Base-by-base conservation (phyloP, 2,888 invertebrate genomes). In the Cephus runcator region DNA sequence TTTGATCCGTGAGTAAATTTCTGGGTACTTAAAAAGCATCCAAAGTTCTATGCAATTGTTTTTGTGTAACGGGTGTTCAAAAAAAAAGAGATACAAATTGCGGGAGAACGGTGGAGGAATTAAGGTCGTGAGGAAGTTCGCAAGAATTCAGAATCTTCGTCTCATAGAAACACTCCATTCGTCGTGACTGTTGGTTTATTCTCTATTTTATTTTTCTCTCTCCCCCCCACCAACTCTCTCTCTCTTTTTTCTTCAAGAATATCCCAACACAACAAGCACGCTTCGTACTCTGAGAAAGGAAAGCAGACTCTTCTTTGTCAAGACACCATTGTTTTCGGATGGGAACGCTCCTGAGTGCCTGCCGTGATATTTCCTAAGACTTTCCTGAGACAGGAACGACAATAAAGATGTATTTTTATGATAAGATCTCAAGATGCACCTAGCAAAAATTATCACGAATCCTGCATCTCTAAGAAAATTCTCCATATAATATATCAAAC, bases 241-340 rank as follows among this genome's bases (percentile, higher is more conserved):
- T 30, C 73, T 78, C 76, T 83, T 77, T 77, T 74, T 71, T 33
- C 36, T 34, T 11, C 9, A 56, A 56, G 40, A 56, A 56, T 56
- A 56, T 56, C 40, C 40, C 40, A 56, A 56, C 40, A 9, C 40
- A 56, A 23, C 40, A 56, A 15, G 40, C 40, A 56, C 40, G 40
- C 40, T 71, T 77, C 73, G 76, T 68, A 69, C n/a, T 79, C 75
- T 86, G 87, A 86, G 87, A 87, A 87, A 85, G 85, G 87, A 87
- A 87, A 87, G 86, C 87, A 80, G 75, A 78, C 85, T 83, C 82
- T 73, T 83, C 81, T 83, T 86, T 81, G 84, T 33, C 71, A 77
- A 76, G 71, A 73, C 40, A 33, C 85, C 79, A 87, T 87, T 87
- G 87, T 87, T 83, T 82, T 79, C 68, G 80, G 84, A 83, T 85